These are phyloP conservation scores for Micoletzkya japonica DNA, from an alignment of 2,888 invertebrate genomes.

Conservation along the genomic window DNA sequence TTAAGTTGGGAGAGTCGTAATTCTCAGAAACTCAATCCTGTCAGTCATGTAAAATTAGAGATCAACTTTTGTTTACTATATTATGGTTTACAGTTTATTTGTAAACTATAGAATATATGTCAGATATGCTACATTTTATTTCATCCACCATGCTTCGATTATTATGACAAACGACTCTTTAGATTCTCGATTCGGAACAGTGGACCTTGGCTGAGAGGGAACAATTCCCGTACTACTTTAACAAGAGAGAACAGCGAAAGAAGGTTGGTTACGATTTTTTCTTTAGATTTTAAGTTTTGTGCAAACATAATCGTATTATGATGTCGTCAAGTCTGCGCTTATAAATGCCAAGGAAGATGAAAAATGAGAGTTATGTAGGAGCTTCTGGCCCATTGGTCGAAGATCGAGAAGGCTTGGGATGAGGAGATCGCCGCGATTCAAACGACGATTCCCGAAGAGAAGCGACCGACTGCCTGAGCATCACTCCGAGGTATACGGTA, in stretches of 20 bases:
- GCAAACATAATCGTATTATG: background rate
- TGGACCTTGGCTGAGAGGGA: slow-evolving; percentile 58
- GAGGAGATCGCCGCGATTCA: slow-evolving; percentile 59
- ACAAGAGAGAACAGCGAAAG: slow-evolving; percentile 61
- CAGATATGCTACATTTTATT: background rate
- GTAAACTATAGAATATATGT: background rate
- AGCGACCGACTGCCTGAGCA: slow-evolving; percentile 22
- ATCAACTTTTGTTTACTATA: too few species aligned
- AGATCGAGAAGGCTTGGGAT: slow-evolving; percentile 64
- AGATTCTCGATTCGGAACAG: slow-evolving; percentile 51
- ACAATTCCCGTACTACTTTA: slow-evolving; percentile 64
- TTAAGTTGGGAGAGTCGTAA: background rate
- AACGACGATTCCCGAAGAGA: slow-evolving; percentile 50
- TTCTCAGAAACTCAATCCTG: background rate
- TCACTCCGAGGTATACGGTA: background rate
- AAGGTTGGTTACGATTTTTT: slow-evolving; percentile 34
- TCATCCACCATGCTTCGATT: background rate
- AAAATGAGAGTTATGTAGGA: slow-evolving; percentile 39
- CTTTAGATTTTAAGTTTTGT: background rate
- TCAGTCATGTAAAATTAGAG: too few species aligned
- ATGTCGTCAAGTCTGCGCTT: background rate
- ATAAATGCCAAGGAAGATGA: background rate
- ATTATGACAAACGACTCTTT: background rate
- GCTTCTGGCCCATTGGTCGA: slow-evolving; percentile 61
- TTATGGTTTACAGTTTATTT: too few species aligned